A percentile compares a stretch with the other conserved stretches of the same genome.
These are phyloP conservation scores for Panthera tigris DNA, from an alignment of 2,113 vertebrate species.

Conservation along the genomic window DNA sequence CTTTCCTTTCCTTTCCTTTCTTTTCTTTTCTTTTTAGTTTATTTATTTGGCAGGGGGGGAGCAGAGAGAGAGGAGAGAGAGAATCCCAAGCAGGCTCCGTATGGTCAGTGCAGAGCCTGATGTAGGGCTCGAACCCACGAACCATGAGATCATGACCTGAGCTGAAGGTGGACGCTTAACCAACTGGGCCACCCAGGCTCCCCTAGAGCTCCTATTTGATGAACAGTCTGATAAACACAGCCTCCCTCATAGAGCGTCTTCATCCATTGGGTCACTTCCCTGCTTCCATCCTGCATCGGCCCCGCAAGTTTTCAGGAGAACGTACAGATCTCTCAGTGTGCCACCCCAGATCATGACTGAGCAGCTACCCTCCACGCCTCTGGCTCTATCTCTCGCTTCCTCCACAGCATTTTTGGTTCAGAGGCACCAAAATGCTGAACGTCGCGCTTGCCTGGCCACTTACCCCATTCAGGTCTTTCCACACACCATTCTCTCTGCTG, in stretches of 20 bases:
- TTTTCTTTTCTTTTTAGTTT: no score
- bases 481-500: neutral
- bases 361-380: neutral
- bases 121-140: no score
- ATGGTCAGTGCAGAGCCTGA: no score
- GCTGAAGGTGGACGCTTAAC: no score
- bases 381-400: neutral
- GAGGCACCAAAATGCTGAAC: neutral
- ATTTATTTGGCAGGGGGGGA: no score
- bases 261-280: neutral
- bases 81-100: no score
- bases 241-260: neutral
- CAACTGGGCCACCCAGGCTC: no score
- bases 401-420: neutral
- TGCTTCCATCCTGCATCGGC: neutral
- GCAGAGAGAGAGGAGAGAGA: no score
- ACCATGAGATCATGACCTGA: no score
- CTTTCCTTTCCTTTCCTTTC: no score
- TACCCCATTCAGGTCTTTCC: neutral
- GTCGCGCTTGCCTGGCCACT: fast-evolving
- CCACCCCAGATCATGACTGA: fast-evolving
- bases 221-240: neutral
- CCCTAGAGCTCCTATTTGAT: neutral
- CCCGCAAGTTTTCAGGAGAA: neutral
- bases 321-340: fast-evolving